Percentiles rank a stretch among this genome's conserved stretches.
These are phyloP conservation scores for Colostygia pectinataria DNA, from an alignment of 2,888 invertebrate species.

Conservation along the genomic window DNA sequence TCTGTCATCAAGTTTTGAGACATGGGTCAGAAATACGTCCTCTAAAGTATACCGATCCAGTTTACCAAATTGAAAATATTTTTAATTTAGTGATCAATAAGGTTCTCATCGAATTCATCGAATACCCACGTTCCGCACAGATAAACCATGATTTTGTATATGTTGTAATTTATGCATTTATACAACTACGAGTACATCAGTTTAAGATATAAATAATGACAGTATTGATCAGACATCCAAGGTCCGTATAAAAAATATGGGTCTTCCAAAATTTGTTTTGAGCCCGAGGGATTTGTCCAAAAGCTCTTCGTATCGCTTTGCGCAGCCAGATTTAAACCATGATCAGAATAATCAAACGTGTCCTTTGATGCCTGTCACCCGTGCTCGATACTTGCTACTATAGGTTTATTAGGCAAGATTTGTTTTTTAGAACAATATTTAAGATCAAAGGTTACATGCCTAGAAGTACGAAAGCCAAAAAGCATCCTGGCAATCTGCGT, in stretches of 20 bases:
- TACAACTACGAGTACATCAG: too few species aligned
- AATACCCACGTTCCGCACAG: too few species aligned
- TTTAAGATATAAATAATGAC: too few species aligned
- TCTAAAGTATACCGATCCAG: slow-evolving; percentile 17
- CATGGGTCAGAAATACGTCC: slow-evolving; percentile 22
- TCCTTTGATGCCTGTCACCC: slow-evolving; percentile 7
- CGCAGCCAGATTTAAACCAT: slow-evolving; percentile 10
- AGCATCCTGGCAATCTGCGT: too few species aligned
- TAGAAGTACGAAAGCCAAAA: too few species aligned
- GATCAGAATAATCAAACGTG: slow-evolving; percentile 22
- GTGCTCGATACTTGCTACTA: not conserved
- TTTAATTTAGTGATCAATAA: not conserved
- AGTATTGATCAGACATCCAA: too few species aligned
- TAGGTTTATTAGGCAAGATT: not conserved
- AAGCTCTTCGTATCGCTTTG: slow-evolving; percentile 17
- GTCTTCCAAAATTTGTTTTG: slow-evolving; percentile 31
- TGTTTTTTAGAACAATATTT: not conserved
- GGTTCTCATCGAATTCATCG: too few species aligned
- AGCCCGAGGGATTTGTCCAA: slow-evolving; percentile 25
- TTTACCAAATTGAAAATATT: slow-evolving; percentile 7
- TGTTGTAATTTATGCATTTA: too few species aligned
- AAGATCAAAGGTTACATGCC: too few species aligned
- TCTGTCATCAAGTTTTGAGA: slow-evolving; percentile 49
- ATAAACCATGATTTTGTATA: too few species aligned
- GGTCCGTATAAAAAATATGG: slow-evolving; percentile 24